These are phyloP conservation scores for Dioctria rufipes DNA, from an alignment of 2,888 invertebrate species.

Conservation along the genomic window DNA sequence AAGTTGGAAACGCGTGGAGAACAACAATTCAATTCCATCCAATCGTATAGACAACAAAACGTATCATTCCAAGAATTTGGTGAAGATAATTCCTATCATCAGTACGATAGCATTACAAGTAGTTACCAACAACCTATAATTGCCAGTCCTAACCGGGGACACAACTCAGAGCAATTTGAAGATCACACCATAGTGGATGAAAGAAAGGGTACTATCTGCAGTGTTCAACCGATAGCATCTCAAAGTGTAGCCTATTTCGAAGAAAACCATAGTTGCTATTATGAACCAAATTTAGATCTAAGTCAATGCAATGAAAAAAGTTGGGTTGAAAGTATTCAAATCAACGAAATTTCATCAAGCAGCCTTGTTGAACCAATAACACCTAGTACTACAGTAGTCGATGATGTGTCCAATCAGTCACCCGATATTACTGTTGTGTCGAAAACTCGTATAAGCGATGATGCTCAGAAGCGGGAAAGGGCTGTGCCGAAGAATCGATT, in stretches of 20 bases:
- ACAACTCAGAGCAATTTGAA: not conserved
- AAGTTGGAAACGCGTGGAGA: conserved; percentile 68
- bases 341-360: conserved; percentile 79
- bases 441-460: not conserved
- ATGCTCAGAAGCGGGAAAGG: not conserved
- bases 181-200: not conserved
- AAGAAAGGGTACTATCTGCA: not conserved
- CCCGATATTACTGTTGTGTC: not conserved
- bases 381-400: conserved; percentile 6
- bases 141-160: conserved; percentile 5
- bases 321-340: conserved; percentile 73
- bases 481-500: conserved; percentile 3
- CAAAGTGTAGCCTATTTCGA: conserved; percentile 34
- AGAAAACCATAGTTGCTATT: conserved; percentile 12
- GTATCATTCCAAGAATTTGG: conserved; percentile 57
- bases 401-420: conserved; percentile 3
- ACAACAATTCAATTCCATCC: conserved; percentile 59
- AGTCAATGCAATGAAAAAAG: conserved; percentile 21
- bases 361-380: conserved; percentile 69
- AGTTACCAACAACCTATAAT: conserved; percentile 53
- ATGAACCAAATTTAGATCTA: conserved; percentile 45
- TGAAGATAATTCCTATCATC: conserved; percentile 49
- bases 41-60: conserved; percentile 53
- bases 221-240: conserved; percentile 1
- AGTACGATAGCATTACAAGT: conserved; percentile 54